Conservation (phyloP, 2,797 vertebrate species). For the Octomys mimax region DNA sequence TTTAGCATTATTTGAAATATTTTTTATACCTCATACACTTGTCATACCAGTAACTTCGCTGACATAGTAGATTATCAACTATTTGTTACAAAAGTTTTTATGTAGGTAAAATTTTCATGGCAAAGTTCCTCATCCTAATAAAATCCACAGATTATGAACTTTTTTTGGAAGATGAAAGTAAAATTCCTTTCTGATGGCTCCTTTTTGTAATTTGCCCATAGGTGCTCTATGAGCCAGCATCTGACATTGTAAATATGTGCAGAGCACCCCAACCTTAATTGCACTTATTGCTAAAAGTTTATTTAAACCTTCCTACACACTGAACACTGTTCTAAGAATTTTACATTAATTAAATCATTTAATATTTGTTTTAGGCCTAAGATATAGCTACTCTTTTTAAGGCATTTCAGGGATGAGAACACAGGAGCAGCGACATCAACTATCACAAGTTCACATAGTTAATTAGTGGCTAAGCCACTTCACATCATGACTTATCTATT, state of each 20-base stretch:
- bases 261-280: background rate
- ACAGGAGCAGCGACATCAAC: background rate
- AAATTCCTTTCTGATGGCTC: background rate
- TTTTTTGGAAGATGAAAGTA: background rate
- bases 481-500: background rate
- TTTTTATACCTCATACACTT: background rate
- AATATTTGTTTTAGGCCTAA: background rate
- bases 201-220: background rate
- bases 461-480: background rate
- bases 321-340: background rate
- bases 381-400: background rate
- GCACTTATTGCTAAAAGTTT: background rate
- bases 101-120: background rate
- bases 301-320: background rate
- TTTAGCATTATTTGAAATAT: background rate
- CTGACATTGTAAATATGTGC: background rate
- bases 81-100: background rate
- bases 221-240: background rate
- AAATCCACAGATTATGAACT: background rate
- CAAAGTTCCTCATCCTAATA: background rate
- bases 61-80: background rate
- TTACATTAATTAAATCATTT: background rate
- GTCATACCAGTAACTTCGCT: background rate
- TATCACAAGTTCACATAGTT: background rate
- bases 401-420: background rate